These are phyloP conservation scores for Nomia melanderi DNA, from an alignment of 1,140 invertebrate species.

Conservation along the genomic window DNA sequence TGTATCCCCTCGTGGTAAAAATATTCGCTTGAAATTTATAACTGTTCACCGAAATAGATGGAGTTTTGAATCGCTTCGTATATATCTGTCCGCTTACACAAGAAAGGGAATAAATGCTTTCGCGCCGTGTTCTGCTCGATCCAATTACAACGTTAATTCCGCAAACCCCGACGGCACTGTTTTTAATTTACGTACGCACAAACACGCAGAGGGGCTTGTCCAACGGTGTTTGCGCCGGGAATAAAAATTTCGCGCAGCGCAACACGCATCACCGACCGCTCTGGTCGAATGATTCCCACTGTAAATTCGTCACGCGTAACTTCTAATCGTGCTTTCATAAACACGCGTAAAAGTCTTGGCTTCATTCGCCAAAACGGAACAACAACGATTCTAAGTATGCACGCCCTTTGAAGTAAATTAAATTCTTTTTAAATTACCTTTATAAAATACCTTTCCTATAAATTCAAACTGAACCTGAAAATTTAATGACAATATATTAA, in stretches of 20 bases:
- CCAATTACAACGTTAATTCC: slow-evolving; percentile 6
- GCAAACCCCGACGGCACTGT: background rate
- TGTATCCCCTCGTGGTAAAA: background rate
- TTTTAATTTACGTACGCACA: slow-evolving; percentile 1
- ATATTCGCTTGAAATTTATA: background rate
- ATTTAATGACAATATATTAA: too few relatives aligned
- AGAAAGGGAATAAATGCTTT: background rate
- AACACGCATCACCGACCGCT: background rate
- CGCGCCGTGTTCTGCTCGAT: background rate
- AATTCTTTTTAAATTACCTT: too few relatives aligned
- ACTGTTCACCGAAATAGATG: background rate
- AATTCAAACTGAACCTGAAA: too few relatives aligned
- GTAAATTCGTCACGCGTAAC: background rate
- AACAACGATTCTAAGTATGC: too few relatives aligned
- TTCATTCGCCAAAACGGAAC: background rate
- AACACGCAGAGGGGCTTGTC: background rate
- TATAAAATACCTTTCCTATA: too few relatives aligned
- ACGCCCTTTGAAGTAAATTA: too few relatives aligned
- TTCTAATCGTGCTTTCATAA: slow-evolving; percentile 1
- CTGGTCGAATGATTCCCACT: background rate
- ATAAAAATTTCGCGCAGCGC: background rate
- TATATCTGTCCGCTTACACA: background rate
- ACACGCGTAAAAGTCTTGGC: background rate
- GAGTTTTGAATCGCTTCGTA: background rate
- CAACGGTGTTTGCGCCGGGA: background rate